These are phyloP conservation scores for Sylvia borin DNA, from an alignment of 2,797 vertebrate genomes.

Conservation along the genomic window DNA sequence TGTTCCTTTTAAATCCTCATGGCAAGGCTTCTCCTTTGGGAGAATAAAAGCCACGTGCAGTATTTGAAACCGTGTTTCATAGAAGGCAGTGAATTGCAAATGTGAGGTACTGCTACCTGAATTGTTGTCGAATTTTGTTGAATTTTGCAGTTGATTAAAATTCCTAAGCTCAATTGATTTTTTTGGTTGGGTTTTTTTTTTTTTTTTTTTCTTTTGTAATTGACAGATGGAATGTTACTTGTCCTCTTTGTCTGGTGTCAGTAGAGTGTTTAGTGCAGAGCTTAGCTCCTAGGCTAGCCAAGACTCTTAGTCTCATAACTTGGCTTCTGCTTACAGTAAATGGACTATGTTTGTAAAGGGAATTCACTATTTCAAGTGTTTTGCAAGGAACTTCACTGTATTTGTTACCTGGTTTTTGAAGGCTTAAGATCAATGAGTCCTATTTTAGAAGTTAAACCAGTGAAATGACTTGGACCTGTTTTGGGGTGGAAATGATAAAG, in stretches of 20 bases:
- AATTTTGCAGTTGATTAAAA: not conserved
- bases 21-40: not conserved
- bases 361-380: conserved; percentile 74
- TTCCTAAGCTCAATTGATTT: not conserved
- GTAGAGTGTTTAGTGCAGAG: not conserved
- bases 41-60: not conserved
- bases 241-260: not conserved
- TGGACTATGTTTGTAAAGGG: conserved; percentile 74
- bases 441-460: conserved; percentile 75
- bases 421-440: conserved; percentile 69
- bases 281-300: conserved; percentile 8
- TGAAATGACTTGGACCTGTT: conserved; percentile 73
- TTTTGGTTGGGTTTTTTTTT: not conserved
- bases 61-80: conserved; percentile 60
- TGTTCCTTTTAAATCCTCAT: conserved; percentile 29
- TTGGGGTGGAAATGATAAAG: conserved; percentile 63
- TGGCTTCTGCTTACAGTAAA: conserved; percentile 78
- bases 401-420: conserved; percentile 74
- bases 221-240: conserved; percentile 30
- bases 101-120: conserved; percentile 21
- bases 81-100: not conserved
- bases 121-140: not conserved
- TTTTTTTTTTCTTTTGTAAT: not conserved
- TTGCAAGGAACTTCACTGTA: conserved; percentile 72
- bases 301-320: conserved; percentile 35